A percentile compares a stretch with the other conserved stretches of the same genome.
phyloP scores from a whole-genome alignment of 2,797 vertebrate genomes.

The Chelonia mydas region DNA sequence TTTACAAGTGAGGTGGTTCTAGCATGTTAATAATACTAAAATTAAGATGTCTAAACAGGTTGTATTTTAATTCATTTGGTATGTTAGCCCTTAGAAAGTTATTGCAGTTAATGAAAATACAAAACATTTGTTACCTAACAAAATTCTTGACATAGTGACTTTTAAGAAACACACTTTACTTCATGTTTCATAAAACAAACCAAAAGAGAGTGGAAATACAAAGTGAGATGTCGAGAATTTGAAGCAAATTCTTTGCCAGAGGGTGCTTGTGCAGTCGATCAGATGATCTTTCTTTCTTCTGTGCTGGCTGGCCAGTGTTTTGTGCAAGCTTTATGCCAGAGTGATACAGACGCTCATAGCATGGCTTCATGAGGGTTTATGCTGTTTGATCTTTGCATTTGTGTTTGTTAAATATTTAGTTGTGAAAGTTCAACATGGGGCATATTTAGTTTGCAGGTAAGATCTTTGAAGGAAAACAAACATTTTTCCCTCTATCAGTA shows the following conservation, averaged over 20 bases:
- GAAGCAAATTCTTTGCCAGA: neutral
- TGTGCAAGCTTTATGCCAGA: neutral
- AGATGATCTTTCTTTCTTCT: neutral
- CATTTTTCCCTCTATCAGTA: neutral
- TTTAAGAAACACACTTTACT: neutral
- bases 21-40: neutral
- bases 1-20: neutral
- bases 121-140: neutral
- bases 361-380: neutral
- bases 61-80: fast-evolving
- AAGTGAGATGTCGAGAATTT: neutral
- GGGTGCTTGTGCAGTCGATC: neutral
- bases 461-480: neutral
- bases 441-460: neutral
- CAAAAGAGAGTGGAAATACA: neutral
- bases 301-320: neutral
- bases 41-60: neutral
- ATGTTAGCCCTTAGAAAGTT: neutral
- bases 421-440: neutral
- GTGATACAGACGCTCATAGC: neutral
- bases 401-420: neutral
- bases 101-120: neutral
- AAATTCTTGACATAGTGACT: neutral
- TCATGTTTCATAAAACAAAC: neutral
- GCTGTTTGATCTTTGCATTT: neutral